These are phyloP conservation scores for Odocoileus hemionus DNA, from an alignment of 2,113 vertebrate genomes.

Conservation along the genomic window DNA sequence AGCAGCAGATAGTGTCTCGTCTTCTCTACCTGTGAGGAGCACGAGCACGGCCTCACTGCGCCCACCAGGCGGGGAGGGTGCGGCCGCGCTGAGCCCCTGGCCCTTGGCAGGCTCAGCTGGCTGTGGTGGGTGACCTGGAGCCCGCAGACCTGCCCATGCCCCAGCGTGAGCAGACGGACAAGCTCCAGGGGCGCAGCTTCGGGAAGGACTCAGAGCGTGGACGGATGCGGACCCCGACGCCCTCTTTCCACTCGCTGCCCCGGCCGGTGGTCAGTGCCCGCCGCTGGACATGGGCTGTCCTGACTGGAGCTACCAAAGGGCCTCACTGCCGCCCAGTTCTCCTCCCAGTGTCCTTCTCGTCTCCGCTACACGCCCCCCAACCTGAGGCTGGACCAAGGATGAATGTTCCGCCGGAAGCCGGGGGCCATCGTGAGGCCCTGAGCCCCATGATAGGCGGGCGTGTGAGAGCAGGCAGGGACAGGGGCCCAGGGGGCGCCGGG, in stretches of 20 bases:
- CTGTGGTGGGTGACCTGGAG: fast-evolving
- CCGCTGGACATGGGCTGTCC: fast-evolving
- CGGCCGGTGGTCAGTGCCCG: fast-evolving
- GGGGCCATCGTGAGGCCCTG: fast-evolving
- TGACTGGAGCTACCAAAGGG: fast-evolving
- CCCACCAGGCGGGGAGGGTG: fast-evolving
- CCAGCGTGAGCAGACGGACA: fast-evolving
- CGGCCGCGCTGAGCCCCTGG: fast-evolving
- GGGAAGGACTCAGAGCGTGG: fast-evolving
- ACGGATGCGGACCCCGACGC: fast-evolving
- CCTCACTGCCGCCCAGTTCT: fast-evolving
- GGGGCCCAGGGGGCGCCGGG: neutral
- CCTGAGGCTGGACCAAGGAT: fast-evolving
- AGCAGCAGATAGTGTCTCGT: constrained; percentile 96
- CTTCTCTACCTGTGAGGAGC: constrained; percentile 89
- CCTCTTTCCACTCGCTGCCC: fast-evolving
- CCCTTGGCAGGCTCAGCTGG: too few species aligned
- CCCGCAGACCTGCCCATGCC: fast-evolving
- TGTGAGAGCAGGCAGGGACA: fast-evolving
- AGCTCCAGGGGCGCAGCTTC: fast-evolving
- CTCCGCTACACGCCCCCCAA: fast-evolving
- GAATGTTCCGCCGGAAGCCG: fast-evolving
- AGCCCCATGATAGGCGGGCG: fast-evolving
- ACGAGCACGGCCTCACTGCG: fast-evolving
- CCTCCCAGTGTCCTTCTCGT: fast-evolving